phyloP scores from a whole-genome alignment of 92 coral and sea anemone genomes.

The Phenganax subtilis region DNA sequence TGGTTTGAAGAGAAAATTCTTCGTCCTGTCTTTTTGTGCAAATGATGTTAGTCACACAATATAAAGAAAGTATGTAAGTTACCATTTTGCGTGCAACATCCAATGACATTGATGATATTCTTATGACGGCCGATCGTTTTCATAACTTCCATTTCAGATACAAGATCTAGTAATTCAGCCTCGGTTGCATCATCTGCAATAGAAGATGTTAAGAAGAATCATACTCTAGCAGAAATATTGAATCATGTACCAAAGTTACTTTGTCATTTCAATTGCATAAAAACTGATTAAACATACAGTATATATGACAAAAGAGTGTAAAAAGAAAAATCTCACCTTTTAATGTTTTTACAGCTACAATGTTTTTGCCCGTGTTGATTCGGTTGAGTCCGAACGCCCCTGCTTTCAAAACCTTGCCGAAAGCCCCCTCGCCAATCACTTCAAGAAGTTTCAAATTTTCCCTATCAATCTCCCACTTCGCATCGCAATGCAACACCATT shows the following conservation, averaged over 20 bases:
- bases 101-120: slow-evolving; percentile 82
- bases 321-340: slow-evolving; percentile 60
- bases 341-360: slow-evolving; percentile 92
- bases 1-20: too few species aligned
- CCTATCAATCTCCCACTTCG: slow-evolving; percentile 82
- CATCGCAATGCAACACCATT: slow-evolving; percentile 66
- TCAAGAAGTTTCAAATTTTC: slow-evolving; percentile 59
- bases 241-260: background rate
- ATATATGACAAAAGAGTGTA: background rate
- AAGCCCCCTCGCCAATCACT: slow-evolving; percentile 89
- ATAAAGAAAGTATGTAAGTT: background rate
- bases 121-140: slow-evolving; percentile 85
- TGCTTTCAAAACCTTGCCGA: slow-evolving; percentile 84
- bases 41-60: background rate
- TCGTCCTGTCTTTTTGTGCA: too few species aligned
- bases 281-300: background rate
- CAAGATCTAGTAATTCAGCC: slow-evolving; percentile 71
- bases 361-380: slow-evolving; percentile 24
- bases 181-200: slow-evolving; percentile 83
- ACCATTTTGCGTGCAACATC: slow-evolving; percentile 90
- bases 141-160: slow-evolving; percentile 98
- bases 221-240: too few species aligned
- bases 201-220: background rate
- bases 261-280: background rate
- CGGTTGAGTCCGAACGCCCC: slow-evolving; percentile 51